Conservation (phyloP, 2,797 vertebrate species). For the Rhyacichthys aspro region DNA sequence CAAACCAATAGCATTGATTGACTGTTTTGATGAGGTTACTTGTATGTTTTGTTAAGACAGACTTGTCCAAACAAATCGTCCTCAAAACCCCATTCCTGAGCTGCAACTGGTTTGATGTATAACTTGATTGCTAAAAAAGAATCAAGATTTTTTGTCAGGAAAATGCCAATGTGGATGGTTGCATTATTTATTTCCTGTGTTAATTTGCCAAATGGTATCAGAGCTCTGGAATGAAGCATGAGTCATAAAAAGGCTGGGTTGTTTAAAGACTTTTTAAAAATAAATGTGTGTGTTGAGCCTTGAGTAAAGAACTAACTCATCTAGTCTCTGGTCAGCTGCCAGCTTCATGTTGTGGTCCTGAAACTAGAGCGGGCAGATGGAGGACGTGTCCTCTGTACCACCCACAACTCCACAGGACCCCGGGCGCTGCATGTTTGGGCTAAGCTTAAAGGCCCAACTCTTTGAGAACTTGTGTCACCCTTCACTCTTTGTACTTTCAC, state of each 20-base stretch:
- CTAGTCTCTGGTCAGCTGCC: constrained; percentile 34
- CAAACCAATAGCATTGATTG: background rate
- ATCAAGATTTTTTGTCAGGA: background rate
- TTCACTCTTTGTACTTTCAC: constrained; percentile 12
- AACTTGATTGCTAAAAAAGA: background rate
- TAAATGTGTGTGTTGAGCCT: constrained; percentile 15
- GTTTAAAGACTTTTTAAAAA: constrained; percentile 1
- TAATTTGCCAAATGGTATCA: constrained; percentile 8
- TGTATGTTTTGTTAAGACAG: constrained; percentile 1
- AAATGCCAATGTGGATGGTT: background rate
- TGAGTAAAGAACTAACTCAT: constrained; percentile 9
- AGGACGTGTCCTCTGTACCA: constrained; percentile 60
- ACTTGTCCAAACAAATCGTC: background rate
- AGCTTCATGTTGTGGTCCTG: constrained; percentile 30
- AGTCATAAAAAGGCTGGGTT: constrained; percentile 9
- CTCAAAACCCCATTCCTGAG: background rate
- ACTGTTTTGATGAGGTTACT: background rate
- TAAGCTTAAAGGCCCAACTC: constrained; percentile 24
- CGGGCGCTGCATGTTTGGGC: constrained; percentile 28
- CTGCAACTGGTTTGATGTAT: background rate
- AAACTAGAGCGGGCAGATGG: constrained; percentile 46
- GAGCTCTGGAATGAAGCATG: constrained; percentile 3
- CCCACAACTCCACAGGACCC: constrained; percentile 45
- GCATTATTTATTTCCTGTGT: background rate
- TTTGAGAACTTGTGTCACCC: constrained; percentile 27